Conservation (phyloP, 2,113 vertebrate genomes). For the Etheostoma cragini region DNA sequence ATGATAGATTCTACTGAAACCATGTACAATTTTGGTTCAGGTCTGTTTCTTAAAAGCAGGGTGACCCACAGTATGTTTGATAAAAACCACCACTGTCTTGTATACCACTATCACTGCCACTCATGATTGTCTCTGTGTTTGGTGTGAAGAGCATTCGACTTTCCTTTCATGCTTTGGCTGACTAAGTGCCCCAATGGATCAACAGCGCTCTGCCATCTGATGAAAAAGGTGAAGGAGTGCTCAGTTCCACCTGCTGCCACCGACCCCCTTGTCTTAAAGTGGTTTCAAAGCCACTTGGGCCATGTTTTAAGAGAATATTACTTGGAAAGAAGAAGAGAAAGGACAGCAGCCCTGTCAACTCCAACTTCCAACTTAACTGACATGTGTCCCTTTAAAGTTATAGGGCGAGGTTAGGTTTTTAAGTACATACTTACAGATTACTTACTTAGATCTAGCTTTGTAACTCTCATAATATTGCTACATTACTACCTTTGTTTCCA, state of each 20-base stretch:
- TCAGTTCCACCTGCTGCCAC: constrained; percentile 32
- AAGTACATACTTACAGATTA: too few species aligned
- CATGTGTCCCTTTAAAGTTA: constrained; percentile 5
- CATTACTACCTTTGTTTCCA: too few species aligned
- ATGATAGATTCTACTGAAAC: background rate
- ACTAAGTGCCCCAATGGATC: constrained; percentile 48
- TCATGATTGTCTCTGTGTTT: background rate
- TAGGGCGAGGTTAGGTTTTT: background rate
- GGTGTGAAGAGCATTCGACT: constrained; percentile 32
- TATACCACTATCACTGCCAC: constrained; percentile 3
- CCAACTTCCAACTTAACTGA: background rate
- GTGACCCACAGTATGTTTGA: background rate
- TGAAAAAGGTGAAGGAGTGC: constrained; percentile 51
- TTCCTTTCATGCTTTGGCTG: constrained; percentile 31
- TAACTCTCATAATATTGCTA: too few species aligned
- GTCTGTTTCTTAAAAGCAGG: background rate
- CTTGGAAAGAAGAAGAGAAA: constrained; percentile 6
- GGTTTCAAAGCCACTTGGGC: constrained; percentile 43
- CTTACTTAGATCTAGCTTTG: too few species aligned
- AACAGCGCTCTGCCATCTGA: constrained; percentile 38
- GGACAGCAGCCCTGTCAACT: background rate
- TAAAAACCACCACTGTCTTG: background rate
- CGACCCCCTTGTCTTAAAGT: constrained; percentile 26
- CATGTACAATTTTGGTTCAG: background rate
- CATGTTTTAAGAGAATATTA: constrained; percentile 22